Evolutionary conservation across 2,888 invertebrate species (phyloP), one percentile per base, ranked within the genome.

Genomic region (Lordiphosa andalusiaca): DNA sequence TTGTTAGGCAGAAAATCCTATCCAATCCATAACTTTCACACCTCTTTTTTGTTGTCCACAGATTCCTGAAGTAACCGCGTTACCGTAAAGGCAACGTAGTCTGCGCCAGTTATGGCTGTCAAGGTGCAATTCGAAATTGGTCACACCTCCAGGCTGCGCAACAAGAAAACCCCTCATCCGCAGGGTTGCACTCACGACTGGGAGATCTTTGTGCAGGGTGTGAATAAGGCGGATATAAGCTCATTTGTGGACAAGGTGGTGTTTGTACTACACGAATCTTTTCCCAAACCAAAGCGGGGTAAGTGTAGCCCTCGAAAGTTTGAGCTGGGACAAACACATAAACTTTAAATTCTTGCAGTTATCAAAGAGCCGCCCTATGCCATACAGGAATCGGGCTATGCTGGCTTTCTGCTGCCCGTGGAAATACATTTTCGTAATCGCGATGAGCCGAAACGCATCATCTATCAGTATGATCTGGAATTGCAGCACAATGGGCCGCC

Each of bases 111-210:
- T 39, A 93, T 93, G 93, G 92, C 93, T 84, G 92, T 95, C 71
- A 93, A 93, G 88, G 95, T 97, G 80, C 94, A 93, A 88, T 93
- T 98, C 87, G 97, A 98, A 91, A 94, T 98, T 89, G 98, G 98
- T 71, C 98, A 98, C 90, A 93, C 93, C 90, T 96, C 98, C 70
- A 92, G 93, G 64, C 89, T 96, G 75, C 93, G 95, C 85, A 93
- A 93, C 52, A 95, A 95, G 88, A 93, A 93, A 80, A 63, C 64
- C 2, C 64, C 63, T 5, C 96, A 97, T 10, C 93, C 93, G 19
- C 96, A 97, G 88, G 98, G 97, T 44, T 98, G 96, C 88, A 98
- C 98, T 74, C 98, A 98, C 91, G 98, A 98, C 89, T 98, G 98
- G 98, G 96, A 96, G 89, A 94, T 98, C 52, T 98, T 95, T 91